A percentile compares a stretch with the other conserved stretches of the same genome.
These are phyloP conservation scores for Liasis olivaceus DNA, from an alignment of 2,797 vertebrate genomes.

Conservation along the genomic window DNA sequence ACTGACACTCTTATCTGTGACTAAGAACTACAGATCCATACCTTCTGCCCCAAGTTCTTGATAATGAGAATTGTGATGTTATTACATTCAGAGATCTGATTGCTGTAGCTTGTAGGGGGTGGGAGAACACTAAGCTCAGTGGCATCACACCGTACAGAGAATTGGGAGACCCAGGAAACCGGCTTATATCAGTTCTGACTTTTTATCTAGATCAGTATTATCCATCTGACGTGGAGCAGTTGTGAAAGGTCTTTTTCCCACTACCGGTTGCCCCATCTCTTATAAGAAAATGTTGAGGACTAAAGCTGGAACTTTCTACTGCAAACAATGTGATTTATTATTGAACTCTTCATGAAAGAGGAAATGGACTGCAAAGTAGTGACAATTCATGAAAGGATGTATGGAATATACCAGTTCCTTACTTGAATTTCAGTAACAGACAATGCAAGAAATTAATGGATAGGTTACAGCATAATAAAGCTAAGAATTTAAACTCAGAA, in stretches of 20 bases:
- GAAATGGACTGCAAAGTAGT: background rate
- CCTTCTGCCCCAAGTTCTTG: background rate
- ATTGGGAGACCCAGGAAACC: background rate
- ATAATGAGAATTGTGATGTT: background rate
- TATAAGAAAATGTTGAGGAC: background rate
- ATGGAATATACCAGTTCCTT: background rate
- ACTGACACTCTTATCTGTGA: too few species aligned
- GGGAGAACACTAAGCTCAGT: background rate
- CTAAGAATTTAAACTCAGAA: background rate
- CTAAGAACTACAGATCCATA: background rate
- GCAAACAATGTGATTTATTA: background rate
- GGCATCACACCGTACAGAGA: background rate
- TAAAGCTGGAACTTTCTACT: background rate
- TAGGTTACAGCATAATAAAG: background rate
- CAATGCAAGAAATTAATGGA: background rate
- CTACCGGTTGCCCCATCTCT: too few species aligned
- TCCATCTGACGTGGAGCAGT: background rate
- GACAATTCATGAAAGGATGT: background rate
- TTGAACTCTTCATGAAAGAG: background rate
- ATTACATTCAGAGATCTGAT: background rate
- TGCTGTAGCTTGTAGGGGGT: background rate
- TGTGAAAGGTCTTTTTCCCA: background rate
- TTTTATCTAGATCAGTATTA: background rate
- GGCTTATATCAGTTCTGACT: background rate
- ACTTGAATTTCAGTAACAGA: background rate